Evolutionary conservation across 2,113 vertebrate species (phyloP), one percentile per base, ranked within the genome.

Genomic region (Oxygymnocypris stewartii): DNA sequence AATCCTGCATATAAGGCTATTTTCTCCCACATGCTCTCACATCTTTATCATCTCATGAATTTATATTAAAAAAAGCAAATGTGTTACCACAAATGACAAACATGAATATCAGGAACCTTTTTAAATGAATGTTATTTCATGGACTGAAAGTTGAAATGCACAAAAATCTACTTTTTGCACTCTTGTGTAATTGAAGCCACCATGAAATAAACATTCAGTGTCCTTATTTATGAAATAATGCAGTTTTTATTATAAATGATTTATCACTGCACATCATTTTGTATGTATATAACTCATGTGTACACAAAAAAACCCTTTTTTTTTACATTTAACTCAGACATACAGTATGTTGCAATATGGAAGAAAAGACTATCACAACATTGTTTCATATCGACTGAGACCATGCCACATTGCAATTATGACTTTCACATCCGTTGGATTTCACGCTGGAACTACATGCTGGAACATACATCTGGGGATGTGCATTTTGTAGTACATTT

Each of bases 41-140:
- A 12, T 49, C n/a, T 76, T 76, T 76, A 49, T n/a, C n/a, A n/a
- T 77, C 25, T 51, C 11, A 75, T 75, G 42, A 25, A 75, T 25
- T 75, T 75, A 14, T 25, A 25, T 47, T n/a, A 13, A 75, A 75
- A 37, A 75, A n/a, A 25, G 73, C 73, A 47, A 47, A 75, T 28
- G 42, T 47, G 11, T 13, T 73, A 18, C 16, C 9, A 4, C 18
- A 8, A 69, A 69, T 69, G 65, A 40, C 13, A 3, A 69, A 35
- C 31, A 31, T 71, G 67, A 73, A 73, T 9, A 44, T 44, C 11
- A 11, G 2, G 23, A 75, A 75, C 10, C 40, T n/a, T 23, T n/a
- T 44, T 44, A 74, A 74, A 28, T 65, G 61, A 65, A 65, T 65
- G 11, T 12, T 28, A 65, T 65, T 74, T 73, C 18, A 73, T 40